Conservation (phyloP, 2,113 vertebrate species). For the Rhadina sibilatrix region DNA sequence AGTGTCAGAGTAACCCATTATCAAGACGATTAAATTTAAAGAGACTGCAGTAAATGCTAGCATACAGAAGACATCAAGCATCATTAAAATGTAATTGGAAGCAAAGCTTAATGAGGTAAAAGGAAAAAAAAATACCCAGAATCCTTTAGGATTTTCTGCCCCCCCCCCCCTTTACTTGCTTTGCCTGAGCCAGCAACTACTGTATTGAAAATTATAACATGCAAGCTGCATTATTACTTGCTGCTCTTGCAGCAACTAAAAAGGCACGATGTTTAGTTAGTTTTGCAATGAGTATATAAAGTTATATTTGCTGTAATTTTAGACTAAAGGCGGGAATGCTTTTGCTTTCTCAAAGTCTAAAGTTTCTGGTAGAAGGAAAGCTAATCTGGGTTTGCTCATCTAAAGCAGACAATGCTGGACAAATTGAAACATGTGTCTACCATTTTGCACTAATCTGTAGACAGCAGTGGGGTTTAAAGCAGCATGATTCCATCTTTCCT, state of each 20-base stretch:
- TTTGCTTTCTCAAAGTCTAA: not conserved
- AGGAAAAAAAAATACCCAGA: conserved; percentile 60
- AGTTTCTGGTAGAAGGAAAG: not conserved
- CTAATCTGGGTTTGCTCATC: not conserved
- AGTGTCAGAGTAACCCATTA: conserved; percentile 75
- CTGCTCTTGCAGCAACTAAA: not conserved
- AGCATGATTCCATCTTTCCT: not conserved
- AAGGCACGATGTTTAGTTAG: not conserved
- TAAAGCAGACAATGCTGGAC: not conserved
- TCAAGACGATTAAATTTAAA: conserved; percentile 81
- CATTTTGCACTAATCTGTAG: not conserved
- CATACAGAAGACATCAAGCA: conserved; percentile 74
- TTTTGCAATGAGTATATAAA: not conserved
- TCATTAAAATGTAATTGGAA: conserved; percentile 81
- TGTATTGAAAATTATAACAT: conserved; percentile 31
- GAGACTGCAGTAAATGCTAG: conserved; percentile 77
- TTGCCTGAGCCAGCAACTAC: not conserved
- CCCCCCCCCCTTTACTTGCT: not conserved
- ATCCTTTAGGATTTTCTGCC: conserved; percentile 7
- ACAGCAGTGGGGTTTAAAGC: not conserved
- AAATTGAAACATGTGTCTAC: not conserved
- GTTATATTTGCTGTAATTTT: not conserved
- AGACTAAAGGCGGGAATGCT: not conserved
- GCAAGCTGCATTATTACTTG: conserved; percentile 14
- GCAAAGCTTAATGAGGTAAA: conserved; percentile 77